Base-by-base conservation (phyloP, 2,113 vertebrate species). In the Channa maculata region DNA sequence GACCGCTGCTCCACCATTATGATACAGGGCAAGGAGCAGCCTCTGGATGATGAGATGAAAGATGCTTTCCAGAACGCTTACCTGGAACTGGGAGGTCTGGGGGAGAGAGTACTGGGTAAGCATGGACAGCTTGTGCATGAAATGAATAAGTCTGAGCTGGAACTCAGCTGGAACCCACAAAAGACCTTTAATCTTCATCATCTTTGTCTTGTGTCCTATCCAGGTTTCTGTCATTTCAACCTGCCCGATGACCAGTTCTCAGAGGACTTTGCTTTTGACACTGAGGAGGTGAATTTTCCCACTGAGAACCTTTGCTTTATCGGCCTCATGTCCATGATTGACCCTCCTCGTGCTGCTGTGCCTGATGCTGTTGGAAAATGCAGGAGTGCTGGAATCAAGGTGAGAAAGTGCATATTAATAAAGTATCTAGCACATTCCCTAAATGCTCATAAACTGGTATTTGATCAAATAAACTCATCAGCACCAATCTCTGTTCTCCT, bases 241-340 rank as follows among this genome's bases (percentile, higher is more conserved):
- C 87, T 98, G 50, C 95, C 96, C 0, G 92, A 95, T 0, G 95
- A 96, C 2, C 94, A 96, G 80, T 98, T 96, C 76, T 89, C 95
- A 3, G 94, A 95, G 0, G 95, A 91, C 61, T 97, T 97, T 85
- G 89, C 91, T 44, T 98, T 98, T 0, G 95, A 98, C 61, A 93
- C 90, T 0, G 97, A 98, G 0, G 96, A 97, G 4, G 87, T 96
- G 58, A 98, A 98, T 93, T 98, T 98, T 68, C 95, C 96, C 71
- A 95, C 95, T 0, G 92, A 91, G 63, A 94, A 96, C 67, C 92
- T 98, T n/a, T 97, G 96, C 88, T 98, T 98, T 3, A 91, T 98
- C 48, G 97, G 97, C 49, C 96, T 98, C 63, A 98, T 98, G 94
- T 97, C 97, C 66, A 97, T 98, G 96, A 97, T 98, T 0, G 96